Base-by-base conservation (phyloP, 1,140 invertebrate species). In the Drosophila gunungcola region DNA sequence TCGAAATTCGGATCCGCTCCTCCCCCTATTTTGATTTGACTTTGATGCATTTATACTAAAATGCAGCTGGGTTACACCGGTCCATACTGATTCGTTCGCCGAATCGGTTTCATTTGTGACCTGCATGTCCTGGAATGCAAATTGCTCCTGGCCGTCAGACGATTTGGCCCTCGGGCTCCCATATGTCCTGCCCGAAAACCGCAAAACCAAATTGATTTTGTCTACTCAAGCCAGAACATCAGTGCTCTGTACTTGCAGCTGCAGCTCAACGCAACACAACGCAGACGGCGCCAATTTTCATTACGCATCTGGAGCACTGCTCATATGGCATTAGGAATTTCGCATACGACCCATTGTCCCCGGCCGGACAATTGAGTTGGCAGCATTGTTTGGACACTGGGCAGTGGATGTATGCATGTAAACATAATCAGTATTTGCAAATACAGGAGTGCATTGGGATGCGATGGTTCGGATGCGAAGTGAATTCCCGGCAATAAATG, bases 381-480 rank as follows among this genome's bases (percentile, higher is more conserved):
- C 48, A 49, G 56, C 65, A 70, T 86, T 86, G 83, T 86, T 86
- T 88, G 83, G 73, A 63, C 80, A 80, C 60, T 45, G 57, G 48
- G 51, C 73, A 83, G 67, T 70, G 79, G 84, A 83, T 84, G 84
- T 74, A 80, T 84, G 77, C 80, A 84, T 90, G 84, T 80, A 89
- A 89, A 89, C 84, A 89, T 89, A 89, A 89, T 89, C 84, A 89
- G 84, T 89, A 89, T 89, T 89, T 89, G 80, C 84, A 89, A 89
- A 89, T 89, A 89, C 55, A 64, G 84, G 73, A 89, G 38, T 67
- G 80, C 76, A 83, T 27, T 13, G 70, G 4, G 6, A n/a, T 36
- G 53, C 42, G 42, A 46, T 49, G 27, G 11, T 2, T 42, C 2
- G 12, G 25, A 16, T 11, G 12, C 6, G 25, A 6, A 13, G 25